phyloP scores from a whole-genome alignment of 1,140 invertebrate species.

The Tigriopus japonicus region DNA sequence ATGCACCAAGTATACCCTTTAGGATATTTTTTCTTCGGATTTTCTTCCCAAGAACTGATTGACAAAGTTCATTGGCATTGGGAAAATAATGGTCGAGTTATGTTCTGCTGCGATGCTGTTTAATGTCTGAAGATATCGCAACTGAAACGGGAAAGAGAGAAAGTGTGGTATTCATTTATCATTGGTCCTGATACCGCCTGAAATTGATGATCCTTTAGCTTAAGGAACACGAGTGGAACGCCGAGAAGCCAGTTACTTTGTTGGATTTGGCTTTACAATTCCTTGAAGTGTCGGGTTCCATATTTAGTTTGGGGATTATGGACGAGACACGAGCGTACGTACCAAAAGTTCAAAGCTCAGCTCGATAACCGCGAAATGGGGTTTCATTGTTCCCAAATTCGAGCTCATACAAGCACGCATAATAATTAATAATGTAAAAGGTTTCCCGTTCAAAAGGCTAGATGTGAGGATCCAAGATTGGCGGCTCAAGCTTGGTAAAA shows the following conservation, averaged over 20 bases:
- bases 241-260: background rate
- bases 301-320: too few species aligned
- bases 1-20: too few species aligned
- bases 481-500: too few species aligned
- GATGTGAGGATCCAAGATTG: too few species aligned
- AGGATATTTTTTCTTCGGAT: background rate
- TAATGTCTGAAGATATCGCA: constrained; percentile 53
- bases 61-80: constrained; percentile 75
- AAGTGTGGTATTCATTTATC: background rate
- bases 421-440: too few species aligned
- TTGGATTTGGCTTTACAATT: background rate
- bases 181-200: background rate
- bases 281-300: background rate
- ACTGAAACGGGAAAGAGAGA: constrained; percentile 26
- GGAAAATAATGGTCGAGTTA: constrained; percentile 94
- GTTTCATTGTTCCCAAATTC: too few species aligned
- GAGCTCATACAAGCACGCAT: too few species aligned
- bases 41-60: constrained; percentile 4
- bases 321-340: too few species aligned
- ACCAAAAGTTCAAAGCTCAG: too few species aligned
- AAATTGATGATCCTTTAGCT: background rate
- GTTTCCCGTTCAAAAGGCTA: too few species aligned
- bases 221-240: background rate
- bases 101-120: constrained; percentile 91
- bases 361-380: too few species aligned